These are phyloP conservation scores for human DNA, from an alignment of 2,113 vertebrate genomes.

Conservation along the genomic window GRCh38 chr5:115816001-115816500, in stretches of 20 bases:
- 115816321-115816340: slow-evolving; percentile 90
- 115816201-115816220: rapidly evolving
- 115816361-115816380: slow-evolving; percentile 87
- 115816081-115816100: rapidly evolving
- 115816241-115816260: slow-evolving; percentile 91
- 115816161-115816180: neutral
- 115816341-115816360: slow-evolving; percentile 89
- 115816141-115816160: no score
- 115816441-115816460: neutral
- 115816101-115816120: rapidly evolving
- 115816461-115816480: neutral
- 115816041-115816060: neutral
- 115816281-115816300: slow-evolving; percentile 92
- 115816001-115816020: neutral
- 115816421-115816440: neutral
- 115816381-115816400: slow-evolving; percentile 83
- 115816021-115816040: neutral
- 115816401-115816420: neutral
- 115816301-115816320: slow-evolving; percentile 91
- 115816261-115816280: slow-evolving; percentile 93
- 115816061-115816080: neutral
- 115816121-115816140: neutral
- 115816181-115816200: neutral
- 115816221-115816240: slow-evolving; percentile 94
- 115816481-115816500: neutral